phyloP scores from a whole-genome alignment of 2,888 invertebrate genomes.

The Sicus ferrugineus region DNA sequence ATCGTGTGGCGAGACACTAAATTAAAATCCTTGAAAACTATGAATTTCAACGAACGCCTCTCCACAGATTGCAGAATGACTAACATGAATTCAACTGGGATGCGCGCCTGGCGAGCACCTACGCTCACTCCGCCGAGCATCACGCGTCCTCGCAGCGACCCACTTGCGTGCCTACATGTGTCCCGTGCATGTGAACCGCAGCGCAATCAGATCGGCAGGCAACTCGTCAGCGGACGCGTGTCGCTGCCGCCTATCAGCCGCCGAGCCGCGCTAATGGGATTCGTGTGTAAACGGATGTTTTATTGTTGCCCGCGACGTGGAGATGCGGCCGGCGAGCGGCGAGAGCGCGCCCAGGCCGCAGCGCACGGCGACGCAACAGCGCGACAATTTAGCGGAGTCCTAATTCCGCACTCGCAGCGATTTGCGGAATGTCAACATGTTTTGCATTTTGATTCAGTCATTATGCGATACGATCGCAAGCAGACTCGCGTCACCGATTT shows the following conservation, averaged over 20 bases:
- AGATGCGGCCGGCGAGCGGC: conserved; percentile 1
- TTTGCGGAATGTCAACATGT: conserved; percentile 37
- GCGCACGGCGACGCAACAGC: conserved; percentile 4
- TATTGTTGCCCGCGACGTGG: conserved; percentile 37
- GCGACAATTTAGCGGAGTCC: conserved; percentile 22
- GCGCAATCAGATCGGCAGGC: neutral
- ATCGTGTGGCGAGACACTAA: no score
- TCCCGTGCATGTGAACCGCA: neutral
- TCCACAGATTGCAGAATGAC: no score
- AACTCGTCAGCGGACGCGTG: conserved; percentile 32
- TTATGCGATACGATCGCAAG: conserved; percentile 38
- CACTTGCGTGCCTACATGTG: no score
- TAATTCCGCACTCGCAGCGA: conserved; percentile 28
- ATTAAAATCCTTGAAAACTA: no score
- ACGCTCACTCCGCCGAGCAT: no score
- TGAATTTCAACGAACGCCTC: no score
- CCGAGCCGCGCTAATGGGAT: conserved; percentile 59
- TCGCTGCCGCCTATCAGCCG: conserved; percentile 35
- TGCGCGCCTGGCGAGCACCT: no score
- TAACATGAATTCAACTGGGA: no score
- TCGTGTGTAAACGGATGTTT: conserved; percentile 61
- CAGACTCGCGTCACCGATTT: conserved; percentile 32
- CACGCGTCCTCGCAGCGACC: no score
- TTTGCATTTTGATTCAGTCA: conserved; percentile 39
- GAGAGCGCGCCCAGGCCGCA: neutral